Conservation (phyloP, 2,888 invertebrate species). For the Shargacucullia verbasci region DNA sequence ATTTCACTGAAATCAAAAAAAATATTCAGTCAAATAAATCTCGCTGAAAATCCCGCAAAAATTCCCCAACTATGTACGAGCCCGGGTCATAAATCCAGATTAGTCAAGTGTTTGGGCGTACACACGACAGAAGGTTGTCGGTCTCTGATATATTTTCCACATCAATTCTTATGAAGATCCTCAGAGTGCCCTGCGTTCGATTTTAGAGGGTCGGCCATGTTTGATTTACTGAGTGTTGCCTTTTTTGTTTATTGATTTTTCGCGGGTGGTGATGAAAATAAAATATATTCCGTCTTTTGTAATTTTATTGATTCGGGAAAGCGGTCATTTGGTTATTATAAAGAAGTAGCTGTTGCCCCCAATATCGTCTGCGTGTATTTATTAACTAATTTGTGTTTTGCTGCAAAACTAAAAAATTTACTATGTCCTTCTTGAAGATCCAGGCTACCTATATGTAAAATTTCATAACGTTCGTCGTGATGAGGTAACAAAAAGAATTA, state of each 20-base stretch:
- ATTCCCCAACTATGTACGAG: constrained; percentile 50
- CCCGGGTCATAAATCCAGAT: constrained; percentile 76
- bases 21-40: no score
- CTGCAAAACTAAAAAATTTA: no score
- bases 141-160: constrained; percentile 75
- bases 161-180: constrained; percentile 83
- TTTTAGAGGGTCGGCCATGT: constrained; percentile 53
- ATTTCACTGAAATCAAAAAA: no score
- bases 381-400: no score
- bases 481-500: no score
- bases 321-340: no score
- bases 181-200: constrained; percentile 72
- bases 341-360: no score
- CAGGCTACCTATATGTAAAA: no score
- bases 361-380: no score
- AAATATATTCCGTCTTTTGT: neutral
- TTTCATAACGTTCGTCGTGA: no score
- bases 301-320: no score
- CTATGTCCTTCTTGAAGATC: no score
- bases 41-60: neutral
- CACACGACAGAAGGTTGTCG: constrained; percentile 67
- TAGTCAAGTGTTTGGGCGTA: constrained; percentile 84
- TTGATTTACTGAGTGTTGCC: constrained; percentile 54
- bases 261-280: neutral
- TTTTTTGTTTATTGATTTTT: constrained; percentile 54